Conservation (phyloP, 2,888 invertebrate species). For the Amphipyra berbera region DNA sequence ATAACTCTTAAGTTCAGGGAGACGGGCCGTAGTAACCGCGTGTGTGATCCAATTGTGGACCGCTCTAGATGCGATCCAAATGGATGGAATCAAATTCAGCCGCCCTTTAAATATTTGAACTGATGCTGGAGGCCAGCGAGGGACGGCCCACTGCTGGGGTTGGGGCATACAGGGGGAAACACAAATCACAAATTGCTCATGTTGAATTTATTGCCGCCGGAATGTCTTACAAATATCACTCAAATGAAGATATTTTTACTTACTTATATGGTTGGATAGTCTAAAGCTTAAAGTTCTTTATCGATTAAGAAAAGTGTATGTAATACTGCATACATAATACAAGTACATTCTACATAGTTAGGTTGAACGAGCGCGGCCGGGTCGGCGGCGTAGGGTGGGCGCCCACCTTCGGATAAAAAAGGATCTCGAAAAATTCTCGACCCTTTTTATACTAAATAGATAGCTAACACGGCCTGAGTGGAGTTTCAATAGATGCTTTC, state of each 20-base stretch:
- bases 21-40: conserved; percentile 73
- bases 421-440: conserved; percentile 87
- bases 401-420: conserved; percentile 85
- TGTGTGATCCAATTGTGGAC: conserved; percentile 87
- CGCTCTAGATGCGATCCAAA: conserved; percentile 69
- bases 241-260: not conserved
- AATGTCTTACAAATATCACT: conserved; percentile 16
- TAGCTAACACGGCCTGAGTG: conserved; percentile 90
- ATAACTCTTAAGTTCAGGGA: conserved; percentile 72
- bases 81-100: conserved; percentile 81
- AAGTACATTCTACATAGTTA: conserved; percentile 44
- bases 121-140: conserved; percentile 70
- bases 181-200: conserved; percentile 56
- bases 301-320: conserved; percentile 47
- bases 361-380: conserved; percentile 49
- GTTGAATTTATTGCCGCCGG: conserved; percentile 38
- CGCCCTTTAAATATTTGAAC: conserved; percentile 89
- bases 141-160: conserved; percentile 35
- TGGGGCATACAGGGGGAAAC: conserved; percentile 30
- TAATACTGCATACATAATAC: conserved; percentile 55
- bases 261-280: not conserved
- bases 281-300: conserved; percentile 26
- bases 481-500: conserved; percentile 90
- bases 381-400: conserved; percentile 65
- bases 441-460: conserved; percentile 90